These are phyloP conservation scores for Octonoba sinensis DNA, from an alignment of 2,888 invertebrate species.

Conservation along the genomic window DNA sequence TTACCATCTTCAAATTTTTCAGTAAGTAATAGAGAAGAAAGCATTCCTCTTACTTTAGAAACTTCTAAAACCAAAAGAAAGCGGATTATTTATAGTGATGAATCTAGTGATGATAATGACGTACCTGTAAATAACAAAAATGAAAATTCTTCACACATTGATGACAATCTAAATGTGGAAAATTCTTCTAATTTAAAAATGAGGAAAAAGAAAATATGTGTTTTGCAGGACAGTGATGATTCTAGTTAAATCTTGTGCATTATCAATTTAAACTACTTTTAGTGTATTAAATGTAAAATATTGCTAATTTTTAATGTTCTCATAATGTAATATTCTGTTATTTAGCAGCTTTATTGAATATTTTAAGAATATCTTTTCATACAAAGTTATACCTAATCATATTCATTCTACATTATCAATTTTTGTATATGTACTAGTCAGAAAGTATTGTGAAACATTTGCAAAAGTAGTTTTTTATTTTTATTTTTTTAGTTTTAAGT, in stretches of 20 bases:
- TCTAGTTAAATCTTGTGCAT: constrained; percentile 20
- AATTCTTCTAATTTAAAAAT: neutral
- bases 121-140: neutral
- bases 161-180: neutral
- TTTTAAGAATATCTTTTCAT: no score
- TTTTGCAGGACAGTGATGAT: constrained; percentile 51
- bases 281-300: no score
- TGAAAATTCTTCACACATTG: neutral
- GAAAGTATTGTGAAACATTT: no score
- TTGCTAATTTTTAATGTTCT: no score
- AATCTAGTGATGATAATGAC: constrained; percentile 19
- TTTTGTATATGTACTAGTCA: no score
- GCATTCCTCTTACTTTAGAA: neutral
- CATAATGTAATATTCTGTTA: no score
- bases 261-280: constrained; percentile 1
- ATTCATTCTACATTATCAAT: no score
- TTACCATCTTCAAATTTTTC: neutral
- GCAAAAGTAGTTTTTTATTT: no score
- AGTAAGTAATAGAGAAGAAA: neutral
- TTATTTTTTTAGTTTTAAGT: no score
- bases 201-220: constrained; percentile 21
- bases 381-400: no score
- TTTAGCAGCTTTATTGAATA: no score
- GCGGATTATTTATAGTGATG: constrained; percentile 36
- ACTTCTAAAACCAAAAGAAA: constrained; percentile 21